Evolutionary conservation across 2,113 vertebrate species (phyloP), one percentile per base, ranked within the genome.

Genomic region (Crotalus viridis): DNA sequence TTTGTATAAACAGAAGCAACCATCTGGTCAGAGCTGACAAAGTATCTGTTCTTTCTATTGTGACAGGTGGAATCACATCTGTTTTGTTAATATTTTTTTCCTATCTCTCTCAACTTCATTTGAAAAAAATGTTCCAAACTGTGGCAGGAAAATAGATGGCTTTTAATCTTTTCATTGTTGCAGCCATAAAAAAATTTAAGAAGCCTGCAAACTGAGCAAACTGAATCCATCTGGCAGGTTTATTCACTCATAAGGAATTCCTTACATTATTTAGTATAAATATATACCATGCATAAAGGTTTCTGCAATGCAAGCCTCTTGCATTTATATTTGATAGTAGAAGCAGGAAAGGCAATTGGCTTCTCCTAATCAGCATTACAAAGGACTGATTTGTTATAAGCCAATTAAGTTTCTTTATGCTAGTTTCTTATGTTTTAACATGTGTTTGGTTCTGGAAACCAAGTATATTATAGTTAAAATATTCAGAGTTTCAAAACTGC

Each of bases 251-350:
- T 95, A 94, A 95, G 55, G 61, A 97, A 93, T 94, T 95, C 54
- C 9, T 93, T 96, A 94, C 94, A 95, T 95, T 95, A 96, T 90
- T 95, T 88, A 97, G 89, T 88, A 92, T 4, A 94, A 94, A 96
- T 92, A 94, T 56, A 89, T 9, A 93, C 15, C 6, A 93, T 88
- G 69, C 64, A 64, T 28, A 96, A 95, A 96, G 85, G 24, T 64
- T 92, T 94, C 90, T 87, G 85, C 94, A 96, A 51, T 48, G 92
- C 57, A 57, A 54, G 88, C 90, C 91, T 69, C 39, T 96, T 74
- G 92, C 88, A 96, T 95, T 94, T 55, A 92, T 92, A 94, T 93
- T 95, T 95, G 90, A 95, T 28, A 93, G 6, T n/a, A 92, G 87
- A 94, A 93, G 10, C 90, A 90, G 93, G 15, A 81, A 90, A n/a